These are phyloP conservation scores for Larimichthys crocea DNA, from an alignment of 2,113 vertebrate genomes.

Conservation along the genomic window DNA sequence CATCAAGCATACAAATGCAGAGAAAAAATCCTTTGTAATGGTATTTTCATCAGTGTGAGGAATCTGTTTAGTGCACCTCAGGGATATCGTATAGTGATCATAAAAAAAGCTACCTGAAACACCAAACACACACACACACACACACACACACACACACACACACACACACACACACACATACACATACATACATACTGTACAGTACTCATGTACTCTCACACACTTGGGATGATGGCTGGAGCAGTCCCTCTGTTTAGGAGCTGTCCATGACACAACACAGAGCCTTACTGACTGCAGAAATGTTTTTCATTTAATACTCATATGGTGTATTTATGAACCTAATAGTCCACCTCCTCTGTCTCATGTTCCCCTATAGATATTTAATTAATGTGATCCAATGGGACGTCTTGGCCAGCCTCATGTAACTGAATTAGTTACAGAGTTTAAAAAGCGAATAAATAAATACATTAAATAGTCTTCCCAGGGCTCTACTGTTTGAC, in stretches of 20 bases:
- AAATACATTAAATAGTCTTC: constrained; percentile 33
- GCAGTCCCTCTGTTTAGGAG: constrained; percentile 46
- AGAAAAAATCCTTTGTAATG: constrained; percentile 1
- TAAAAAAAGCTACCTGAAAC: constrained; percentile 3
- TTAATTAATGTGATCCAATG: constrained; percentile 43
- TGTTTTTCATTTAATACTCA: constrained; percentile 53
- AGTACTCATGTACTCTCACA: neutral
- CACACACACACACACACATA: neutral
- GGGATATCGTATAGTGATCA: neutral
- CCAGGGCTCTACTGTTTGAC: constrained; percentile 44
- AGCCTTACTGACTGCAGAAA: constrained; percentile 33
- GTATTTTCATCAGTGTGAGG: constrained; percentile 29
- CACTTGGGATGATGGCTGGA: constrained; percentile 46
- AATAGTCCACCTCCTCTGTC: constrained; percentile 25
- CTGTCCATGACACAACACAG: constrained; percentile 67
- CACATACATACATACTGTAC: neutral
- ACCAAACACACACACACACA: neutral
- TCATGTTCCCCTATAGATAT: constrained; percentile 35
- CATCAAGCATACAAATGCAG: neutral
- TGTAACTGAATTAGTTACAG: constrained; percentile 31
- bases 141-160: no score
- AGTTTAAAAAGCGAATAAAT: constrained; percentile 41
- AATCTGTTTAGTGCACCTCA: constrained; percentile 11
- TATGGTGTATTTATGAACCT: constrained; percentile 45
- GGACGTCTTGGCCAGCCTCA: constrained; percentile 17